Conservation (phyloP, 2,888 invertebrate genomes). For the Epinotia bilunana region DNA sequence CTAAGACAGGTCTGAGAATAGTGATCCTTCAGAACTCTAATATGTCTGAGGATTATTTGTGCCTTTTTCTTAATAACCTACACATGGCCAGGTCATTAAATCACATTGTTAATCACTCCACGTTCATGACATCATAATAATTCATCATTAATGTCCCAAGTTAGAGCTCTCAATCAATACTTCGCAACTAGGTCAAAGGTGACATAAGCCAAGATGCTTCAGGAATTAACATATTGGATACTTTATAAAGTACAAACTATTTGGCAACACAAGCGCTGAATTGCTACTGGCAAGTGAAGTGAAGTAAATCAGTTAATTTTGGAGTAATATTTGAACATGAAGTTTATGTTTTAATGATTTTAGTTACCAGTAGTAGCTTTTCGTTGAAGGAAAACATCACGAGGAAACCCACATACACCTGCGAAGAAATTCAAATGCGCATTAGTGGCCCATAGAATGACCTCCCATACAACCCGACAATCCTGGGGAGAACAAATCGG, state of each 20-base stretch:
- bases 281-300: neutral
- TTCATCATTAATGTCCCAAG: constrained; percentile 22
- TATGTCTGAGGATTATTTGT: too few species aligned
- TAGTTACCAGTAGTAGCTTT: too few species aligned
- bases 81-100: neutral
- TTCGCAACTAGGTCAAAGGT: constrained; percentile 25
- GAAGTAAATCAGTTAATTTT: neutral
- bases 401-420: too few species aligned
- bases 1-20: too few species aligned
- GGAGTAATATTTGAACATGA: neutral
- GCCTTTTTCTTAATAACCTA: neutral
- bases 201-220: constrained; percentile 13
- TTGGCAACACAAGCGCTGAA: constrained; percentile 2
- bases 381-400: too few species aligned
- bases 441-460: too few species aligned
- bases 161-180: constrained; percentile 14
- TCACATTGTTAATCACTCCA: constrained; percentile 22
- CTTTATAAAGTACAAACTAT: constrained; percentile 5
- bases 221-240: neutral
- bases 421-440: too few species aligned
- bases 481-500: too few species aligned
- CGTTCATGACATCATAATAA: constrained; percentile 33
- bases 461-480: too few species aligned
- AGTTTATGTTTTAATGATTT: too few species aligned
- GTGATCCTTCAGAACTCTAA: too few species aligned